Evolutionary conservation across 2,113 vertebrate genomes (phyloP).

Genomic region (Heterocephalus glaber): DNA sequence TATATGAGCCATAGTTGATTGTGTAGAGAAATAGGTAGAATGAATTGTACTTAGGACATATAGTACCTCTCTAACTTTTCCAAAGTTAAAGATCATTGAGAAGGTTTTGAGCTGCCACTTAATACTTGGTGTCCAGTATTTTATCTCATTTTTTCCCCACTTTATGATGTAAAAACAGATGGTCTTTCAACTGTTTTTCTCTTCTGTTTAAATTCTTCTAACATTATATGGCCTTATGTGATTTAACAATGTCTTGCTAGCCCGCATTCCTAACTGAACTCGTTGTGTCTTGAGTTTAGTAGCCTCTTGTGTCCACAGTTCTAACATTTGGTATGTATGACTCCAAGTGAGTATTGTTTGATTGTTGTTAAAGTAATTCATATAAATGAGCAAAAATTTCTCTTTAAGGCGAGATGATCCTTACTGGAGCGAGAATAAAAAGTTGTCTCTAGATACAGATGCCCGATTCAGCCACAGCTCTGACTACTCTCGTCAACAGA

Average conservation of each 20-base stretch:
- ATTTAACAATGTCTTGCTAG: not conserved
- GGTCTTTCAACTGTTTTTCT: conserved; percentile 29
- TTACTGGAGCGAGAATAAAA: conserved; percentile 96
- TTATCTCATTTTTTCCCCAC: not conserved
- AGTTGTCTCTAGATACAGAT: conserved; percentile 92
- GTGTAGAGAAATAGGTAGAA: not conserved
- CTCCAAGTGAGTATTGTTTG: not conserved
- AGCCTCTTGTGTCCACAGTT: conserved; percentile 31
- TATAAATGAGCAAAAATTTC: conserved; percentile 68
- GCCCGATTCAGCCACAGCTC: conserved; percentile 92
- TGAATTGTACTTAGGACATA: conserved; percentile 17
- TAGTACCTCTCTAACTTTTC: not conserved
- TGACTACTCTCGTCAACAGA: conserved; percentile 93
- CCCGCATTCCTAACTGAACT: not conserved
- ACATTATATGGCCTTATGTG: not conserved
- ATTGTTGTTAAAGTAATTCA: conserved; percentile 18
- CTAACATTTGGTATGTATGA: conserved; percentile 51
- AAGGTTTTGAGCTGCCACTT: not conserved
- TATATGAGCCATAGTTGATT: not conserved
- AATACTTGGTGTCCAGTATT: not conserved
- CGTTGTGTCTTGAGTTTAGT: conserved; percentile 26
- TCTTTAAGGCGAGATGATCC: conserved; percentile 91
- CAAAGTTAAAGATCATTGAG: not conserved
- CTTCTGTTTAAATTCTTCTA: conserved; percentile 15
- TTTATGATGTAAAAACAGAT: not conserved